Base-by-base conservation (phyloP, 2,113 vertebrate genomes). In the Neogale vison region DNA sequence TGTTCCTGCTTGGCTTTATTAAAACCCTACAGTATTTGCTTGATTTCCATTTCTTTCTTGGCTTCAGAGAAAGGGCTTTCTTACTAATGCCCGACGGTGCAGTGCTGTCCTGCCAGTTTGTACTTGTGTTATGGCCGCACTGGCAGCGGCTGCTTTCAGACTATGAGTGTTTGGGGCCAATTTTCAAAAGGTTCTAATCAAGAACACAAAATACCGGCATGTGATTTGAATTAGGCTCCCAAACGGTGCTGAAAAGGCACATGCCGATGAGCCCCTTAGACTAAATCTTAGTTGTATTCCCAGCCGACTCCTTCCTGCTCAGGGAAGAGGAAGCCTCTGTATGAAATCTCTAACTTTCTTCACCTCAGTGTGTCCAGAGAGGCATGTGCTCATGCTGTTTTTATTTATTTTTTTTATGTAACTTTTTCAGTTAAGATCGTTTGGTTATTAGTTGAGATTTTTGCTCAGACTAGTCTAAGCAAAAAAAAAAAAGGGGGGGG, bases 121-220 rank as follows among this genome's bases (percentile, higher is more conserved):
- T 29, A 15, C 95, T 96, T 95, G 52, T 76, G 3, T 71, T 88
- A 20, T 55, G 65, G 94, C 92, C 42, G 1, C 76, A 29, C 50
- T 95, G 95, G 61, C 74, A 92, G 1, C 59, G 26, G 39, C 76
- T 80, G 55, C 80, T 63, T n/a, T 74, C 84, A 80, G 83, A 63
- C 92, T 81, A 0, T 47, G 42, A 96, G 88, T 57, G 57, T 94
- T 93, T 71, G 24, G 50, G 39, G 82, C 94, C 95, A 85, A 0
- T 95, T 95, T 96, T 92, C 67, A 90, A 93, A 97, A 93, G 85
- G 77, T 88, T 94, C 93, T 94, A 74, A 94, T 97, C 91, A 97
- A 81, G 94, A 96, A 80, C 81, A 92, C 61, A 93, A 34, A 96
- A 97, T 88, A 71, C 81, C 93, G 95, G 59, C 93, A 92, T 97